Base-by-base conservation (phyloP, 2,888 invertebrate species). In the Scelioninae gen. 1 region DNA sequence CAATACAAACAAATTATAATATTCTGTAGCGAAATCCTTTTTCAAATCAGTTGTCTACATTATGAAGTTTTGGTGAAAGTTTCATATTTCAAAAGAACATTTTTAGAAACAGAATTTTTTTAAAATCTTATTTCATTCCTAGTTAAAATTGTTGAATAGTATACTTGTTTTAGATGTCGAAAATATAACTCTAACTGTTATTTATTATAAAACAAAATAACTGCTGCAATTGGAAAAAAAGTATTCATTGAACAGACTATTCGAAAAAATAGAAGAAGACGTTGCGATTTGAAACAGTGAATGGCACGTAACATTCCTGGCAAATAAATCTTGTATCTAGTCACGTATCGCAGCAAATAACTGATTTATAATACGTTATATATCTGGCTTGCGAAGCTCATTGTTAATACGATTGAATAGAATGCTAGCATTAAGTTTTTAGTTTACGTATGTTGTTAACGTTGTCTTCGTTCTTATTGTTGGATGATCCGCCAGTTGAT, bases 361-460 rank as follows among this genome's bases (percentile, higher is more conserved):
- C 16, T 63, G 34, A 75, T 75, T 65, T 65, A 23, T 34, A 40
- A 62, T 63, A 34, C 13, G 38, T 75, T 65, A 47, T 77, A 53
- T 63, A 55, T 34, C 29, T n/a, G 63, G 55, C 55, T 63, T 68
- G 13, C 34, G 34, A 74, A 77, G 68, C 60, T 77, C 76, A 60
- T 62, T 68, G 47, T 77, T 77, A 62, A 45, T 47, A 53, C 34
- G 43, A 60, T 72, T 72, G 11, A 66, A 38, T 60, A 66, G 65
- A 60, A 31, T 29, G 69, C 65, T 69, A 75, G 75, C 45, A 31
- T 81, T 63, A 60, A 72, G 71, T 81, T 76, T 76, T 32, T 11
- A 34, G 51, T 63, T 80, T 53, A 53, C 55, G 55, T 58, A 45
- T 31, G 43, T 62, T 81, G 69, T 75, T 69, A 72, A 80, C 29